Evolutionary conservation across 1,140 invertebrate species (phyloP), one percentile per base, ranked within the genome.

Genomic region (Mercenaria mercenaria): DNA sequence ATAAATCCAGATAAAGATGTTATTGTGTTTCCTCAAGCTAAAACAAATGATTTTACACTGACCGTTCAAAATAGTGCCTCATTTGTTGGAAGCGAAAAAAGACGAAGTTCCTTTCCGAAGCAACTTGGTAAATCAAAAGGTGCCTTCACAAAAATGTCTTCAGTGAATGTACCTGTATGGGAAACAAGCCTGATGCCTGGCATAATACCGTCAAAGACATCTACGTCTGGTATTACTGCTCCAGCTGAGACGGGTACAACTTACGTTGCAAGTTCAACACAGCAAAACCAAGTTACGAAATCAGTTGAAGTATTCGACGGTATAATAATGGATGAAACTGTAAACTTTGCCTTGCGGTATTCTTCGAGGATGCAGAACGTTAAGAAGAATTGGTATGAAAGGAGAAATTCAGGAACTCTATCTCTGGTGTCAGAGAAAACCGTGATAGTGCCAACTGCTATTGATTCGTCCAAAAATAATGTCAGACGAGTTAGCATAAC

Each of bases 261-360:
- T 4, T 72, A 72, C 29, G 23, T 39, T 1, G 13, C 67, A 20
- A 37, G 67, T 72, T 11, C 67, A 2, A 23, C 10, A 37, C 26
- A 29, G 29, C 61, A 29, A 34, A 37, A 15, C 11, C 18, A 72
- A 26, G 50, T 37, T 11, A 13, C 26, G 32, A 72, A 52, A 23
- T 37, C 61, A 26, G 64, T 85, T 34, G 23, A 39, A 29, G 43
- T 77, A 4, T 34, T 47, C 23, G 84, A 87, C 11, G 50, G 50
- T 10, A 87, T 87, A 32, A 87, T 76, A n/a, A 76, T 87, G 69
- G 84, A 87, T 43, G 84, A 87, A 43, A 76, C 26, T 52, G 47
- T 87, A 1, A 87, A 87, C n/a, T 87, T 87, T 77, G 84, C 84
- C 18, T 34, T 87, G 13, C 47, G 72, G 52, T 87, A 87, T 61